Evolutionary conservation across 2,888 invertebrate genomes (phyloP).

Genomic region (Acanthoscelides obtectus): DNA sequence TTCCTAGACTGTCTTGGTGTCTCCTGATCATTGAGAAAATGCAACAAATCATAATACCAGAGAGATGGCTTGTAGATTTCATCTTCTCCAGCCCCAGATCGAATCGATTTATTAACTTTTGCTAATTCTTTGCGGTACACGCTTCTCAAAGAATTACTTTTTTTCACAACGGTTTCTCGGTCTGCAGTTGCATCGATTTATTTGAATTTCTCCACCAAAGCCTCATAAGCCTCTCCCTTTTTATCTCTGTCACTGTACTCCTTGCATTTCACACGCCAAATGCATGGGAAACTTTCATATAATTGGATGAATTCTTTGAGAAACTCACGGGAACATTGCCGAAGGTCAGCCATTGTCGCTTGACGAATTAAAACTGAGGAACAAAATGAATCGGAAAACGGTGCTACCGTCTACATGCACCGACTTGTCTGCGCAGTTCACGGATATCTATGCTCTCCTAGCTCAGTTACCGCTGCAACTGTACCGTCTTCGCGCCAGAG

Average conservation of each 20-base stretch:
- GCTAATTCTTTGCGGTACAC: constrained; percentile 6
- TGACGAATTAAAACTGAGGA: not conserved
- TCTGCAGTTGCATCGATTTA: constrained; percentile 7
- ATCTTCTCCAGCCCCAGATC: constrained; percentile 4
- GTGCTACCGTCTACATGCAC: too few relatives aligned
- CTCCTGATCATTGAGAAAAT: constrained; percentile 3
- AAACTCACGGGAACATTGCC: constrained; percentile 11
- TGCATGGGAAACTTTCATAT: constrained; percentile 9
- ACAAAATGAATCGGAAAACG: constrained; percentile 2
- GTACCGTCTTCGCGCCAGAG: too few relatives aligned
- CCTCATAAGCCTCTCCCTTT: constrained; percentile 9
- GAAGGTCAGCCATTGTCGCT: constrained; percentile 4
- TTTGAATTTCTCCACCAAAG: constrained; percentile 7
- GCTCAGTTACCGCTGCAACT: too few relatives aligned
- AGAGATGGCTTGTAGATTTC: constrained; percentile 4
- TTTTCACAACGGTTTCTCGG: constrained; percentile 7
- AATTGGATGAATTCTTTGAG: constrained; percentile 6
- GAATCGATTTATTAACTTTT: not conserved
- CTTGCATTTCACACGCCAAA: constrained; percentile 9
- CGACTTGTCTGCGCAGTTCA: too few relatives aligned
- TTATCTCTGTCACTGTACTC: constrained; percentile 10
- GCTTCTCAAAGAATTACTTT: constrained; percentile 4
- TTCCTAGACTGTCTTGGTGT: constrained; percentile 1
- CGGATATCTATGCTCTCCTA: too few relatives aligned
- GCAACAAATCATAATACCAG: constrained; percentile 1